phyloP scores from a whole-genome alignment of 2,888 invertebrate genomes.

The Andrena flavipes region DNA sequence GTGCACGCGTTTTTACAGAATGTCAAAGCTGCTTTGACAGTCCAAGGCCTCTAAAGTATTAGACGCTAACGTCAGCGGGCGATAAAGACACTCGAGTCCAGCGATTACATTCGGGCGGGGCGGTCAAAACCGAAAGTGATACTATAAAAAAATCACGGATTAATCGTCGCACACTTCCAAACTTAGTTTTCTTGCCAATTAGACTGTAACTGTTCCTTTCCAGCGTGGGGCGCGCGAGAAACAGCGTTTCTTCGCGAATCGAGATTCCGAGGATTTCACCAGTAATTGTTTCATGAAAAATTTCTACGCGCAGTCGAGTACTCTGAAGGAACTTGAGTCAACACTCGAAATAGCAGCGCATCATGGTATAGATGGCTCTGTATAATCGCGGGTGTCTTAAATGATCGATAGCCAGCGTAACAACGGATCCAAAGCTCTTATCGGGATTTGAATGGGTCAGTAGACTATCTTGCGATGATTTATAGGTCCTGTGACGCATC shows the following conservation, averaged over 20 bases:
- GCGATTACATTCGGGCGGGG: neutral
- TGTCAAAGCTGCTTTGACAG: too few relatives aligned
- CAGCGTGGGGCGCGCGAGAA: constrained; percentile 17
- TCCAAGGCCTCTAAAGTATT: too few relatives aligned
- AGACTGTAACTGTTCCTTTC: constrained; percentile 50
- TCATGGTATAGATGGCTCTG: neutral
- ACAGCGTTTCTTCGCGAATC: neutral
- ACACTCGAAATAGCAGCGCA: neutral
- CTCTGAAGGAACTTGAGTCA: neutral
- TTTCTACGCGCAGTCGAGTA: neutral
- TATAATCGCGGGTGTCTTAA: constrained; percentile 24
- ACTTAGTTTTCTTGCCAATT: constrained; percentile 34
- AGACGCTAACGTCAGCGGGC: too few relatives aligned
- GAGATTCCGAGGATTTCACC: constrained; percentile 17
- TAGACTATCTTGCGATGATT: constrained; percentile 21
- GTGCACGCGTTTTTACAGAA: too few relatives aligned
- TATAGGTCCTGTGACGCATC: constrained; percentile 1
- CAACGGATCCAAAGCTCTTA: neutral
- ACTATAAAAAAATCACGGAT: neutral
- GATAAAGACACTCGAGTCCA: neutral
- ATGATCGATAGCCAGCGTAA: constrained; percentile 32
- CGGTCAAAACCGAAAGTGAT: neutral
- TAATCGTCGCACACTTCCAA: neutral
- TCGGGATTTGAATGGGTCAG: constrained; percentile 22
- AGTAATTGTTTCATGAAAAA: neutral